These are phyloP conservation scores for Garrulus glandarius DNA, from an alignment of 2,797 vertebrate genomes.

Conservation along the genomic window DNA sequence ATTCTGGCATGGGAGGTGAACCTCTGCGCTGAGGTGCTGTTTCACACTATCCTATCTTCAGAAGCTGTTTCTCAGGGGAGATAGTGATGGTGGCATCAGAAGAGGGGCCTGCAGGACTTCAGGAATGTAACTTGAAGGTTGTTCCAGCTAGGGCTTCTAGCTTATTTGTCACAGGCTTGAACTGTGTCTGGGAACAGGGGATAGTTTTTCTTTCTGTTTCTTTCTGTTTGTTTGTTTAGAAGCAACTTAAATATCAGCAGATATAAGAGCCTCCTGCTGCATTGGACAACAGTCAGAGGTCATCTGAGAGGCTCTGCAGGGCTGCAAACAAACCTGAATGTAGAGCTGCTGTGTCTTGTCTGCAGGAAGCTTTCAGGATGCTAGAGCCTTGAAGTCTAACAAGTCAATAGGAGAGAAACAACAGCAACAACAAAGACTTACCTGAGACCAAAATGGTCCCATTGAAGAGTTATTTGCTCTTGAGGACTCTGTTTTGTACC, in stretches of 20 bases:
- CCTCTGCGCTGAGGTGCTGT: background rate
- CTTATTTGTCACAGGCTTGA: background rate
- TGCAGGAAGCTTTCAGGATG: background rate
- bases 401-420: background rate
- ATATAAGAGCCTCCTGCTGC: background rate
- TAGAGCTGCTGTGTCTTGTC: background rate
- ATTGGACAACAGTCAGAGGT: background rate
- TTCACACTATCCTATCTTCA: background rate
- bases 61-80: background rate
- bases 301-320: background rate
- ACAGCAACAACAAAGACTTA: background rate
- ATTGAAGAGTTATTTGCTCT: background rate
- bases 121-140: background rate
- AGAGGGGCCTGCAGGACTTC: background rate
- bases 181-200: background rate
- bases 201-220: background rate
- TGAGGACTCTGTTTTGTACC: background rate
- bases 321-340: background rate
- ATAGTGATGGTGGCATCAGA: background rate
- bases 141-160: background rate
- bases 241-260: background rate
- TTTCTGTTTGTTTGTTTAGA: background rate
- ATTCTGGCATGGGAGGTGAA: background rate
- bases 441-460: background rate
- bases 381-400: background rate